These are phyloP conservation scores for Oscheius myriophilus DNA, from an alignment of 2,888 invertebrate species.

Conservation along the genomic window DNA sequence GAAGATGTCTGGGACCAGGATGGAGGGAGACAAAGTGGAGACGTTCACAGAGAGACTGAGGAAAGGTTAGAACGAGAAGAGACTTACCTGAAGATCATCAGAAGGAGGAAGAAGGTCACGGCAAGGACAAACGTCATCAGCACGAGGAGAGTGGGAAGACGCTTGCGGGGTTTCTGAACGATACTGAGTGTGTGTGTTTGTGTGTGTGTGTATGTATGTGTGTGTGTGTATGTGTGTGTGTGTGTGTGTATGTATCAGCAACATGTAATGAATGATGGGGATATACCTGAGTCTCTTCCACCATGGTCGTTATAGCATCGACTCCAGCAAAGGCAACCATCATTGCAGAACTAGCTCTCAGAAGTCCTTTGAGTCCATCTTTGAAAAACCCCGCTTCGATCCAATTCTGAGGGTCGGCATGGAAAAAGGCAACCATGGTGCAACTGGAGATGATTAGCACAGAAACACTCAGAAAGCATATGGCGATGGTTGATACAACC, in stretches of 20 bases:
- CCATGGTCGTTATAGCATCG: conserved; percentile 40
- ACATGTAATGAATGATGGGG: neutral
- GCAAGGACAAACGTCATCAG: conserved; percentile 19
- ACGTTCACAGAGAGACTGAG: conserved; percentile 48
- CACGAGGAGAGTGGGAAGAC: conserved; percentile 14
- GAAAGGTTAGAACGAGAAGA: neutral
- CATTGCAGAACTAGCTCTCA: conserved; percentile 33
- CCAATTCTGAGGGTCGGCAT: conserved; percentile 52
- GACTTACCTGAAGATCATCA: conserved; percentile 31
- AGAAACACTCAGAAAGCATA: conserved; percentile 45
- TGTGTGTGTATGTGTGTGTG: no score
- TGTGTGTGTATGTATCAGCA: no score
- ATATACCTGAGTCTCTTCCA: conserved; percentile 46
- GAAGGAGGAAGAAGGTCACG: conserved; percentile 25
- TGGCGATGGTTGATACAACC: conserved; percentile 48
- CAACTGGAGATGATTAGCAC: conserved; percentile 46
- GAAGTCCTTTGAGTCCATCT: conserved; percentile 32
- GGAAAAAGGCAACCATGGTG: conserved; percentile 53
- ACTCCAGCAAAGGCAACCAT: conserved; percentile 45
- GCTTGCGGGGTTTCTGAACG: conserved; percentile 24
- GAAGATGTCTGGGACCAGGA: conserved; percentile 46
- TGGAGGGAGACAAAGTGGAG: conserved; percentile 30
- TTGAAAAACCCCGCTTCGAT: conserved; percentile 48
- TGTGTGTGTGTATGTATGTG: no score
- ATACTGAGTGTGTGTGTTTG: no score